A percentile compares a stretch with the other conserved stretches of the same genome.
These are phyloP conservation scores for Paracanthobrama guichenoti DNA, from an alignment of 2,113 vertebrate genomes.

Conservation along the genomic window DNA sequence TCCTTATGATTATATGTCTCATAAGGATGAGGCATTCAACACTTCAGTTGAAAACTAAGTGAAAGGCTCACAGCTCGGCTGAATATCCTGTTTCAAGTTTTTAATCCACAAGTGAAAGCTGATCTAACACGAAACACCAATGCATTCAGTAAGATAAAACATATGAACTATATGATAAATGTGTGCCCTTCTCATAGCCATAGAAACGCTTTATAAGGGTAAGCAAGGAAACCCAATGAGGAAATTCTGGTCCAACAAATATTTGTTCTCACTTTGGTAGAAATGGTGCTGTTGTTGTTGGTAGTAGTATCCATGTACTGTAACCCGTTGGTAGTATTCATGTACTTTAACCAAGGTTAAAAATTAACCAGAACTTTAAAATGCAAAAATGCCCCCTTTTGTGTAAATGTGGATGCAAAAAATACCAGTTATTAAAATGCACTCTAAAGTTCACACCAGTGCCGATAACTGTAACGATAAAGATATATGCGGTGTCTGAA, in stretches of 20 bases:
- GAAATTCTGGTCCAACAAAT: neutral
- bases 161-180: neutral
- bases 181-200: neutral
- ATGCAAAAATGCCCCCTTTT: no score
- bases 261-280: neutral
- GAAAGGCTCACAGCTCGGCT: neutral
- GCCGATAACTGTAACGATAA: no score
- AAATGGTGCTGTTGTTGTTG: neutral
- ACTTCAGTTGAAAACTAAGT: neutral
- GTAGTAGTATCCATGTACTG: neutral
- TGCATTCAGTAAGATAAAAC: neutral
- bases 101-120: slow-evolving; percentile 19
- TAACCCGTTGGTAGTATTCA: neutral
- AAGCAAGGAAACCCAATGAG: neutral
- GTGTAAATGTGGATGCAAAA: no score
- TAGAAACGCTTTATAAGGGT: neutral
- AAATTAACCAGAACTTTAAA: neutral
- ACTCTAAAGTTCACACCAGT: no score
- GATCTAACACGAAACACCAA: slow-evolving; percentile 8
- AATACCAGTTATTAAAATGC: no score
- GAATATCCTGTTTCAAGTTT: slow-evolving; percentile 16
- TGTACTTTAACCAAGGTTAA: neutral
- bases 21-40: neutral
- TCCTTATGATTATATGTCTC: slow-evolving; percentile 45
- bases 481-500: no score